Evolutionary conservation across 2,797 vertebrate genomes (phyloP), one percentile per base, ranked within the genome.

Genomic region (Rhinichthys osculus): DNA sequence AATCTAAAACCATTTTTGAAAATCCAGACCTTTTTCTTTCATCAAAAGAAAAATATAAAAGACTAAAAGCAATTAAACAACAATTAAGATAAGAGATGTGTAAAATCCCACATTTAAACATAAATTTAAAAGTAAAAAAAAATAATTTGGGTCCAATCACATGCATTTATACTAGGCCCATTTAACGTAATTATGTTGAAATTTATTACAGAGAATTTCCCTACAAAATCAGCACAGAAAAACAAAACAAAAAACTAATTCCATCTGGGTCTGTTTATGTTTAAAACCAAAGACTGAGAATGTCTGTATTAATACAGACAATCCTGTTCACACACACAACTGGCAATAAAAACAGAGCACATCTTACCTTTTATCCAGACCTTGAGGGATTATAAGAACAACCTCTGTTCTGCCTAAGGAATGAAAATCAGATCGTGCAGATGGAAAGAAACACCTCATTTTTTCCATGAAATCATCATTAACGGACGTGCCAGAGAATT

Each of bases 381-480:
- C 82, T 64, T 21, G 44, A 54, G 73, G 82, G 73, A 84, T 84
- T 42, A 69, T 21, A 77, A 52, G 73, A 66, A 84, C 50, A 84
- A 84, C 16, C 82, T 77, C 47, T 44, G 52, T 85, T 85, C 64
- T 62, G 83, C 76, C 83, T 47, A 27, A 79, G 40, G 83, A 87
- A 87, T 87, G 82, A 84, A 87, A 84, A 87, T 87, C 82, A 69
- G 62, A 84, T 87, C 1, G 52, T 74, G 64, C 83, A 80, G 78
- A 77, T 74, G 79, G 79, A 85, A 85, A 85, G 83, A 81, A 84
- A 85, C 59, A 70, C 64, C 83, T 87, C n/a, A 85, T 76, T 77
- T 80, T 87, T 87, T 87, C 86, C 83, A 87, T 87, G 78, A 78
- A 84, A 85, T 77, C 86, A 87, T 85, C 71, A 84, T 33, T 69